Evolutionary conservation across 2,888 invertebrate genomes (phyloP).

Genomic region (Ariolimax columbianus): DNA sequence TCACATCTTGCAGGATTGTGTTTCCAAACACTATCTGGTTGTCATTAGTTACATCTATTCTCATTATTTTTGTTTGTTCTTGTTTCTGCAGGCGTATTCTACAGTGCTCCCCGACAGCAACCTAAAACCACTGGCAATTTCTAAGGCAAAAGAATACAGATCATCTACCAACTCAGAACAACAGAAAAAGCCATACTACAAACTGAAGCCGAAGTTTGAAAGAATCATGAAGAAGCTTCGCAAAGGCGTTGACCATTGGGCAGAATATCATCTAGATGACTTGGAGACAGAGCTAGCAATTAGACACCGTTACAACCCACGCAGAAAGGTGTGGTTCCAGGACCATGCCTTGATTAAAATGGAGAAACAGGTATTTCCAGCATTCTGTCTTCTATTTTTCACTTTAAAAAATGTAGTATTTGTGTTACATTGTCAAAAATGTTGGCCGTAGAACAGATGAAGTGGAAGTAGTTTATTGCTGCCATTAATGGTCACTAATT

Average conservation of each 20-base stretch:
- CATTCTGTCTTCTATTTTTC: not conserved
- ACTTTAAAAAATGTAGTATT: too few species aligned
- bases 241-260: constrained; percentile 80
- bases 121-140: constrained; percentile 47
- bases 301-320: constrained; percentile 81
- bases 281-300: constrained; percentile 79
- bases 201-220: constrained; percentile 52
- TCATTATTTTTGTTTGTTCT: too few species aligned
- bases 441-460: too few species aligned
- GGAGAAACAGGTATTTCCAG: constrained; percentile 76
- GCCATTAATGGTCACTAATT: too few species aligned
- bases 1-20: too few species aligned
- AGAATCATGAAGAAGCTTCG: constrained; percentile 60
- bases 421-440: too few species aligned
- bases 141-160: constrained; percentile 39
- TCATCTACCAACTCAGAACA: constrained; percentile 9
- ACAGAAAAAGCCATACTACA: constrained; percentile 31
- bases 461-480: too few species aligned
- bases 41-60: too few species aligned
- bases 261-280: constrained; percentile 80
- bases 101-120: constrained; percentile 34
- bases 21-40: too few species aligned
- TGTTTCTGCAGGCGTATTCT: constrained; percentile 43
- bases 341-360: constrained; percentile 81
- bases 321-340: constrained; percentile 80